These are phyloP conservation scores for Circaetus gallicus DNA, from an alignment of 2,113 vertebrate genomes.

Conservation along the genomic window DNA sequence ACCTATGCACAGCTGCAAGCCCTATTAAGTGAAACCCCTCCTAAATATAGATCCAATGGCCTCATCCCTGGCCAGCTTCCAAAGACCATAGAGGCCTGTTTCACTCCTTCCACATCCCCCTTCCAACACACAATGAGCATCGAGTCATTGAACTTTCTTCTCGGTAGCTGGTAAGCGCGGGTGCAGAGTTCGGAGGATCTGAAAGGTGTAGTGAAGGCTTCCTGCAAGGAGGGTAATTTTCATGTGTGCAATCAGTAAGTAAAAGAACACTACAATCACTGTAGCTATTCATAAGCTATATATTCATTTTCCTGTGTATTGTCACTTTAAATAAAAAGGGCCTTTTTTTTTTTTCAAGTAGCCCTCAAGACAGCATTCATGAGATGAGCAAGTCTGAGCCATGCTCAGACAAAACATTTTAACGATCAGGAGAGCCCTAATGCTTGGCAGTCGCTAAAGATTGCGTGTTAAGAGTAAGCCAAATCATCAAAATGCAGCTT, in stretches of 20 bases:
- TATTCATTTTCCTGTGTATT: neutral
- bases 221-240: neutral
- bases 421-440: neutral
- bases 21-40: slow-evolving; percentile 62
- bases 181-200: neutral
- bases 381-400: slow-evolving; percentile 16
- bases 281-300: neutral
- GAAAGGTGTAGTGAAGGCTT: neutral
- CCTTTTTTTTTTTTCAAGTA: neutral
- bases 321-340: neutral
- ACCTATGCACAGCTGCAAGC: slow-evolving; percentile 62
- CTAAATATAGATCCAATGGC: slow-evolving; percentile 62
- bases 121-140: neutral
- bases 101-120: slow-evolving; percentile 19
- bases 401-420: slow-evolving; percentile 27
- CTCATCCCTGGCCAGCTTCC: slow-evolving; percentile 58
- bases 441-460: slow-evolving; percentile 3
- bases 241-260: slow-evolving; percentile 14
- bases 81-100: slow-evolving; percentile 31
- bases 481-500: slow-evolving; percentile 32
- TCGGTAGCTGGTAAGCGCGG: neutral
- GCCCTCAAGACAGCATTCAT: slow-evolving; percentile 5
- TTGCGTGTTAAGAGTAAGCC: neutral
- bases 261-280: slow-evolving; percentile 4
- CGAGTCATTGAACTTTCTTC: neutral